These are phyloP conservation scores for Sisor rabdophorus DNA, from an alignment of 2,113 vertebrate species.

Conservation along the genomic window DNA sequence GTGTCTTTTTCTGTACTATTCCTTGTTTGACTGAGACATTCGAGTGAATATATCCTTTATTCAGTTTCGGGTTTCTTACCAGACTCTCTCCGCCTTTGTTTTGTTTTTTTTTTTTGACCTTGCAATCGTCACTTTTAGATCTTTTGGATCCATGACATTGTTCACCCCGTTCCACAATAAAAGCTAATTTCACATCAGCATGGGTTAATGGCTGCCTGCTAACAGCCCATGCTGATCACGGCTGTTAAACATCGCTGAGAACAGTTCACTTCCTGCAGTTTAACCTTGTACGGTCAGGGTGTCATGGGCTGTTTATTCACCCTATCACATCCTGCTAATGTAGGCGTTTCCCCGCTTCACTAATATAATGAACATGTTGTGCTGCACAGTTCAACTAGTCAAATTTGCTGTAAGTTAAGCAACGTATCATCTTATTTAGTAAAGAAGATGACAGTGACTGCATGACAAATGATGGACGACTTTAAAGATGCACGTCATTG, in stretches of 20 bases:
- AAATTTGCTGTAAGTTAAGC: no score
- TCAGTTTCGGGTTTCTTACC: not conserved
- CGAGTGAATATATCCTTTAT: not conserved
- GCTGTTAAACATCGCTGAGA: not conserved
- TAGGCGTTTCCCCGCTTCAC: not conserved
- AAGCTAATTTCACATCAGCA: slow-evolving; percentile 28
- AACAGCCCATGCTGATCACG: slow-evolving; percentile 23
- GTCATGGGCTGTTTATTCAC: not conserved
- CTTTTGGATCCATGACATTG: not conserved
- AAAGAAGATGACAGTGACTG: no score
- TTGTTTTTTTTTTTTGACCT: slow-evolving; percentile 33
- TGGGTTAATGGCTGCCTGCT: slow-evolving; percentile 2
- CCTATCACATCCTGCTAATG: not conserved
- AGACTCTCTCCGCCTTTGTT: slow-evolving; percentile 3
- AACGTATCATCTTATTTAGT: no score
- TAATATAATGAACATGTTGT: not conserved
- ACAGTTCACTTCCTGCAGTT: not conserved
- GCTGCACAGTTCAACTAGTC: no score
- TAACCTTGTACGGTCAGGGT: slow-evolving; percentile 14
- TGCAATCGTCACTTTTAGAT: slow-evolving; percentile 13
- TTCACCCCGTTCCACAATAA: not conserved
- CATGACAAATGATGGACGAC: no score
- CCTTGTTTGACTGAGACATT: not conserved
- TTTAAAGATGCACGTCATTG: no score
- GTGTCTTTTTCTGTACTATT: not conserved